Base-by-base conservation (phyloP, 2,797 vertebrate species). In the Megalops cyprinoides region DNA sequence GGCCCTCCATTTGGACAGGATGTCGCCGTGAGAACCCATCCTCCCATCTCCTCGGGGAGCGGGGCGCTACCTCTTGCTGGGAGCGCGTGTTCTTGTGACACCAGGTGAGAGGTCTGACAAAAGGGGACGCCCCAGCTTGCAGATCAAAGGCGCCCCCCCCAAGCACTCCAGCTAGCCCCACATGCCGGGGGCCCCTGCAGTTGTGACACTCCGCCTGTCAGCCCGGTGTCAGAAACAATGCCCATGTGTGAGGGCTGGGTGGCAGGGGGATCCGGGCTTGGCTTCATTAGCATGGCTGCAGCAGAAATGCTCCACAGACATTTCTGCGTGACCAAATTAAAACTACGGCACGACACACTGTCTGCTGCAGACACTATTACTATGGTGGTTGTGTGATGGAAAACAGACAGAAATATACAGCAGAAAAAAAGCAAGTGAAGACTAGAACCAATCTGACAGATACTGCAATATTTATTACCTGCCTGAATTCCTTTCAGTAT, bases 381-480 rank as follows among this genome's bases (percentile, higher is more conserved):
- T 46, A 48, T 71, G 83, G 81, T 90, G 85, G 91, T 90, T 86
- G 85, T 81, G 55, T 77, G 75, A 71, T 84, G 78, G 79, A 79
- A 84, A 89, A 88, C 85, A 84, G 76, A 88, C 81, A 91, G 90
- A 93, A 87, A 89, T 25, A 18, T 39, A 77, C 69, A 84, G 85
- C 28, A 20, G 56, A 28, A 71, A 65, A 78, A 86, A 92, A 92
- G 82, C 93, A 90, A 92, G 92, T 88, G 86, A 82, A 31, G 84
- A 92, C 93, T 86, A 48, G 88, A 90, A 60, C 74, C 80, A 55
- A 84, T 81, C 82, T 84, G 91, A 90, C 91, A 87, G 86, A 74
- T 81, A 83, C 87, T 87, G 86, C 89, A 89, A 89, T 88, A 91
- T 90, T 91, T 86, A 91, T 92, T 90, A 92, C 91, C 87, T 76